phyloP scores from a whole-genome alignment of 1,140 invertebrate genomes.

The Plectrocnemia conspersa region DNA sequence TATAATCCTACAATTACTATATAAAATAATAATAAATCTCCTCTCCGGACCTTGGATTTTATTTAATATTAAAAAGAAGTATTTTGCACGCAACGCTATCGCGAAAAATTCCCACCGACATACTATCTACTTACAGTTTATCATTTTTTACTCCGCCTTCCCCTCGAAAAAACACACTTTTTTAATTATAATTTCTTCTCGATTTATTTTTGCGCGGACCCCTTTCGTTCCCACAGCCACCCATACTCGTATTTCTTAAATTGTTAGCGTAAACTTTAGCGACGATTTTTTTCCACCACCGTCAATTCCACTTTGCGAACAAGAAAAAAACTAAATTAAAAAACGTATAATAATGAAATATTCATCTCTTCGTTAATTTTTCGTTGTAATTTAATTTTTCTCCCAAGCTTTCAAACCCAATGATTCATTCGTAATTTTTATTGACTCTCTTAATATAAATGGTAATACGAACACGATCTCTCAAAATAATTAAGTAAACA shows the following conservation, averaged over 20 bases:
- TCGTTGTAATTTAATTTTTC: too few relatives aligned
- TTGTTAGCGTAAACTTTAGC: slow-evolving; percentile 29
- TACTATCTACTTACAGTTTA: slow-evolving; percentile 35
- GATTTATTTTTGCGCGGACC: slow-evolving; percentile 34
- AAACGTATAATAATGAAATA: background rate
- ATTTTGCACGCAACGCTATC: slow-evolving; percentile 16
- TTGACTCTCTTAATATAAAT: too few relatives aligned
- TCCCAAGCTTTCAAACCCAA: too few relatives aligned
- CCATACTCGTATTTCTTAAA: slow-evolving; percentile 24
- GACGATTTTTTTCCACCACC: slow-evolving; percentile 11
- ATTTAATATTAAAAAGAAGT: slow-evolving; percentile 10
- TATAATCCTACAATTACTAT: too few relatives aligned
- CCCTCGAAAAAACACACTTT: slow-evolving; percentile 36
- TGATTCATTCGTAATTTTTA: too few relatives aligned
- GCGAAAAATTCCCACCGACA: slow-evolving; percentile 20
- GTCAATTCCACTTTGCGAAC: slow-evolving; percentile 8
- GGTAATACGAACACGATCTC: too few relatives aligned
- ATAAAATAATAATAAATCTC: too few relatives aligned
- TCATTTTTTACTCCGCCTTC: slow-evolving; percentile 34
- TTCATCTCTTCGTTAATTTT: too few relatives aligned
- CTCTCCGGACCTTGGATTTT: too few relatives aligned
- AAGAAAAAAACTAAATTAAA: background rate
- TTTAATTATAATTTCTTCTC: slow-evolving; percentile 37
- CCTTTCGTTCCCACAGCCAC: slow-evolving; percentile 27
- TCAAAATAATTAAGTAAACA: too few relatives aligned